Evolutionary conservation across 1,140 invertebrate genomes (phyloP).

Genomic region (Eciton burchellii): DNA sequence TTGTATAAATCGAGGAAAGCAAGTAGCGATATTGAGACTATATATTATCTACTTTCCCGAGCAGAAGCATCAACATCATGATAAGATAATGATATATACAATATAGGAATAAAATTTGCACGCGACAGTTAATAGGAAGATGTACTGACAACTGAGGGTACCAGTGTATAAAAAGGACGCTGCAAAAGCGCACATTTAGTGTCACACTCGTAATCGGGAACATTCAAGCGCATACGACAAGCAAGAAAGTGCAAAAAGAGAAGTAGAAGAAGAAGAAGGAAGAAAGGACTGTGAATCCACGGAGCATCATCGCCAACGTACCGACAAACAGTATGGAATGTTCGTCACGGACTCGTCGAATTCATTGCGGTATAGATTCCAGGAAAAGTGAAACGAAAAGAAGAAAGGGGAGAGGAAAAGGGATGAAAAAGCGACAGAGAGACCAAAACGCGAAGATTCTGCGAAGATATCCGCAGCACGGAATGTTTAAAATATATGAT

Average conservation of each 20-base stretch:
- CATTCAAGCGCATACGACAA: slow-evolving; percentile 3
- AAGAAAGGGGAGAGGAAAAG: not conserved
- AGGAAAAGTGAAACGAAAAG: not conserved
- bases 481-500: slow-evolving; percentile 76
- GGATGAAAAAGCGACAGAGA: not conserved
- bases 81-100: slow-evolving; percentile 27
- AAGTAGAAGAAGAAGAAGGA: not conserved
- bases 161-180: slow-evolving; percentile 38
- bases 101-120: slow-evolving; percentile 45
- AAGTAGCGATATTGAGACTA: slow-evolving; percentile 36
- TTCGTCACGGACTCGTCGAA: slow-evolving; percentile 49
- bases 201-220: slow-evolving; percentile 28
- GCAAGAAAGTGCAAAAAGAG: too few species aligned
- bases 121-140: slow-evolving; percentile 30
- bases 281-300: slow-evolving; percentile 36
- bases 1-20: slow-evolving; percentile 74
- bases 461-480: slow-evolving; percentile 54
- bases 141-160: slow-evolving; percentile 12
- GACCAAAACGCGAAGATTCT: slow-evolving; percentile 38
- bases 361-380: slow-evolving; percentile 61
- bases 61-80: slow-evolving; percentile 29
- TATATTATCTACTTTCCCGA: slow-evolving; percentile 39
- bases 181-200: slow-evolving; percentile 49
- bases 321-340: slow-evolving; percentile 31
- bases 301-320: slow-evolving; percentile 30